phyloP scores from a whole-genome alignment of 2,113 vertebrate species.

The Pterocles gutturalis region DNA sequence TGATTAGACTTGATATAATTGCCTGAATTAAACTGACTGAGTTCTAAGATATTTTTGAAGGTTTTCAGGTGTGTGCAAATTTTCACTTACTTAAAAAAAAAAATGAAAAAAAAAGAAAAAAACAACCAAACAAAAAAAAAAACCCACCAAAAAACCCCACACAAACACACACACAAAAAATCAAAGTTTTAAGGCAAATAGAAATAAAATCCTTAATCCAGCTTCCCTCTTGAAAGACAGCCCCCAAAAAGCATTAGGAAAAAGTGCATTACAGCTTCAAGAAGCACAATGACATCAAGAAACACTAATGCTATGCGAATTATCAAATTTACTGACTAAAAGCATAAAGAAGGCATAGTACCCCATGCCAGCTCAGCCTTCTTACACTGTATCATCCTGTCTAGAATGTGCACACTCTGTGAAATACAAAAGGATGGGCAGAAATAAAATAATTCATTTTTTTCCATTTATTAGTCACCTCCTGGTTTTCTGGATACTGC shows the following conservation, averaged over 20 bases:
- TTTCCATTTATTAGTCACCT: neutral
- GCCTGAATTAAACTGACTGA: neutral
- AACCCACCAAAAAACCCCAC: too few relatives aligned
- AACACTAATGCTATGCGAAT: neutral
- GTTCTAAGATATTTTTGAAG: neutral
- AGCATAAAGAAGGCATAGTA: neutral
- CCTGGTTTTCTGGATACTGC: constrained; percentile 28
- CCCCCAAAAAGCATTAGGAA: neutral
- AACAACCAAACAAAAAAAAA: neutral
- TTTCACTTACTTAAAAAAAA: neutral
- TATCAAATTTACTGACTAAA: neutral
- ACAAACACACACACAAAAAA: neutral
- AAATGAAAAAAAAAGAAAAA: neutral
- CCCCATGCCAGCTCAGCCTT: neutral
- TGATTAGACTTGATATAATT: neutral
- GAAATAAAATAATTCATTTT: neutral
- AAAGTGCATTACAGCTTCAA: neutral
- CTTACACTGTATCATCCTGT: neutral
- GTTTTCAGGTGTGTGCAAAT: neutral
- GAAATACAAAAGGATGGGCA: neutral
- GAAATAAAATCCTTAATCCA: neutral
- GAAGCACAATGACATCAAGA: neutral
- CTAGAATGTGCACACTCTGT: neutral
- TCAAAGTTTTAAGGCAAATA: neutral
- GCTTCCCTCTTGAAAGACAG: neutral